Conservation (phyloP, 2,888 invertebrate genomes). For the Lochmaea capreae region DNA sequence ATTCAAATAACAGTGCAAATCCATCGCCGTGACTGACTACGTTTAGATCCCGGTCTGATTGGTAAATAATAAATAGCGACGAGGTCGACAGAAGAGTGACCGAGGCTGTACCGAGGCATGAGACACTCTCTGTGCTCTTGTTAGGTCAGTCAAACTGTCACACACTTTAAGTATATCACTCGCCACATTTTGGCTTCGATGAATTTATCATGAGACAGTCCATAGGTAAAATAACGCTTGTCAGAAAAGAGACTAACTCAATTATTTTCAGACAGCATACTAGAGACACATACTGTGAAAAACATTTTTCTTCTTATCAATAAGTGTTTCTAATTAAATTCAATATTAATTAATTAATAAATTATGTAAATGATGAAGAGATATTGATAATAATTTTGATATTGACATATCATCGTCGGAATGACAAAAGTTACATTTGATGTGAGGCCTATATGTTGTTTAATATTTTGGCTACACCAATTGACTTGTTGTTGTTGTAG, state of each 20-base stretch:
- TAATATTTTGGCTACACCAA: too few relatives aligned
- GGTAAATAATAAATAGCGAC: conserved; percentile 42
- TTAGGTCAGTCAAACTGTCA: conserved; percentile 47
- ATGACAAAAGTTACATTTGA: too few relatives aligned
- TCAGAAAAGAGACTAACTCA: conserved; percentile 25
- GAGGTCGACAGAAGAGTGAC: conserved; percentile 27
- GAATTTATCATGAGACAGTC: conserved; percentile 38
- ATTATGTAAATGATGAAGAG: too few relatives aligned
- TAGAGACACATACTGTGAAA: background rate
- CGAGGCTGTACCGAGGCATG: conserved; percentile 25
- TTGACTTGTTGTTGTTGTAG: too few relatives aligned
- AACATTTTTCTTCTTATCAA: too few relatives aligned
- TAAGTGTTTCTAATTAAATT: too few relatives aligned
- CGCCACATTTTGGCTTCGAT: conserved; percentile 42
- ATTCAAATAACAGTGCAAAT: too few relatives aligned
- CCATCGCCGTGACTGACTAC: conserved; percentile 46
- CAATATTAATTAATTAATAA: too few relatives aligned
- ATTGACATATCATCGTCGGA: too few relatives aligned
- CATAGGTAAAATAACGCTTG: conserved; percentile 35
- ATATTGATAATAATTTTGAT: too few relatives aligned
- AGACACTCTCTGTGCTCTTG: conserved; percentile 40
- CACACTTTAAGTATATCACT: conserved; percentile 44
- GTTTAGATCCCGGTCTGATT: conserved; percentile 56
- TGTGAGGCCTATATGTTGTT: too few relatives aligned
- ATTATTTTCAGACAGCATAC: conserved; percentile 28